phyloP scores from a whole-genome alignment of 1,140 invertebrate species.

The Solenopsis fugax region DNA sequence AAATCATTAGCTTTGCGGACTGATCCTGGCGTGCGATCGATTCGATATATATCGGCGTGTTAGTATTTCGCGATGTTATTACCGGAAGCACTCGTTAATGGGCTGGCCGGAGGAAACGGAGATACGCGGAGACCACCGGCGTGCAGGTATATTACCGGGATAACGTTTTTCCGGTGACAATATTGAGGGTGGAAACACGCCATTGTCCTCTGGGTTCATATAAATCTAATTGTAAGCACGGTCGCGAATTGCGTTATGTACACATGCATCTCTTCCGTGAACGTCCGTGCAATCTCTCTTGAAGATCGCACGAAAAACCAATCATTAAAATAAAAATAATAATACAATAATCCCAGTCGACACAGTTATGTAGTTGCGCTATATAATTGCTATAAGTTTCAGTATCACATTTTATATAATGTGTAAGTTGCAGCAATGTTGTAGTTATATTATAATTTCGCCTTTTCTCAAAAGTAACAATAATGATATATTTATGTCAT shows the following conservation, averaged over 20 bases:
- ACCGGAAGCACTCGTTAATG: conserved; percentile 56
- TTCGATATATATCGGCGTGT: not conserved
- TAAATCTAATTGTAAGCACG: conserved; percentile 31
- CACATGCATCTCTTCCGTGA: conserved; percentile 30
- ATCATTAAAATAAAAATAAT: not conserved
- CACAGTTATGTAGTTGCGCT: too few relatives aligned
- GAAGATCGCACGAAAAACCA: not conserved
- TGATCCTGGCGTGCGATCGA: not conserved
- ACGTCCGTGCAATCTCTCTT: not conserved
- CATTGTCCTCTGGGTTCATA: conserved; percentile 23
- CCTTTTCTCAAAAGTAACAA: too few relatives aligned
- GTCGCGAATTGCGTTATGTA: conserved; percentile 25
- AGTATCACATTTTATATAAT: too few relatives aligned
- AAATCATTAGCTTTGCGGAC: not conserved
- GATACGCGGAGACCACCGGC: conserved; percentile 33
- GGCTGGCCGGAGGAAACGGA: conserved; percentile 39
- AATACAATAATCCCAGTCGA: too few relatives aligned
- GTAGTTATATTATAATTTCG: too few relatives aligned
- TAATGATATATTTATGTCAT: too few relatives aligned
- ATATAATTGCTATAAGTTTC: too few relatives aligned
- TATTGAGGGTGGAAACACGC: conserved; percentile 50
- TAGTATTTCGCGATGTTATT: conserved; percentile 10
- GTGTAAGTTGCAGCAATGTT: too few relatives aligned
- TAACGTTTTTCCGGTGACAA: conserved; percentile 58
- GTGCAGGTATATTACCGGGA: conserved; percentile 50